phyloP scores from a whole-genome alignment of 2,797 vertebrate species.

The Discoglossus pictus region DNA sequence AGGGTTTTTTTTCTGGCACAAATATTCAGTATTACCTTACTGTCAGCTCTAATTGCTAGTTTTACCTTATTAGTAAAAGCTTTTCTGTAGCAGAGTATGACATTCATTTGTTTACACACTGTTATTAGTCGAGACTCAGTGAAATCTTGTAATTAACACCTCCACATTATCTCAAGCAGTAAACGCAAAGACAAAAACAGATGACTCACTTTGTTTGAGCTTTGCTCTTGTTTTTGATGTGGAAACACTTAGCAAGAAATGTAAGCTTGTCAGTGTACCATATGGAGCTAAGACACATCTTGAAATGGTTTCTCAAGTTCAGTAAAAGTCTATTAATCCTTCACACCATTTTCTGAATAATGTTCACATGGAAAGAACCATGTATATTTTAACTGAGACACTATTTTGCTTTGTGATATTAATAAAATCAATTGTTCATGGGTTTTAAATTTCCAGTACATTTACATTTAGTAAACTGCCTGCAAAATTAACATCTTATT shows the following conservation, averaged over 20 bases:
- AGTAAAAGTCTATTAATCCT: slow-evolving; percentile 28
- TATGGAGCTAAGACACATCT: slow-evolving; percentile 66
- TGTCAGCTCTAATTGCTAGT: slow-evolving; percentile 75
- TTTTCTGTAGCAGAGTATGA: slow-evolving; percentile 74
- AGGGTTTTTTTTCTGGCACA: slow-evolving; percentile 54
- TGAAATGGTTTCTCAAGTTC: slow-evolving; percentile 58
- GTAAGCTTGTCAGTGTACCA: slow-evolving; percentile 68
- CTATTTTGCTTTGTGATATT: too few relatives aligned
- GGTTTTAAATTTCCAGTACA: too few relatives aligned
- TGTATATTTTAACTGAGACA: slow-evolving; percentile 28
- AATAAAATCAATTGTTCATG: too few relatives aligned
- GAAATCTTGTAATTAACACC: slow-evolving; percentile 80
- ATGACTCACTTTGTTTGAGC: slow-evolving; percentile 76
- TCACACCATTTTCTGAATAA: slow-evolving; percentile 18
- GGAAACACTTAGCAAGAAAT: slow-evolving; percentile 70
- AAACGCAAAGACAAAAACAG: slow-evolving; percentile 76
- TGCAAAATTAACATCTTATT: too few relatives aligned
- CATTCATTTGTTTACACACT: slow-evolving; percentile 79
- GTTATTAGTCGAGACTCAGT: slow-evolving; percentile 77
- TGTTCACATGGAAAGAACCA: slow-evolving; percentile 3
- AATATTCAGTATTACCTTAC: slow-evolving; percentile 75
- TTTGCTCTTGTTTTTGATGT: slow-evolving; percentile 73
- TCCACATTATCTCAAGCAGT: slow-evolving; percentile 75
- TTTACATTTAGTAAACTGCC: too few relatives aligned
- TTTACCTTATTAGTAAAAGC: slow-evolving; percentile 77